Conservation (phyloP, 2,797 vertebrate genomes). For the Schizothorax lantsangensis region DNA sequence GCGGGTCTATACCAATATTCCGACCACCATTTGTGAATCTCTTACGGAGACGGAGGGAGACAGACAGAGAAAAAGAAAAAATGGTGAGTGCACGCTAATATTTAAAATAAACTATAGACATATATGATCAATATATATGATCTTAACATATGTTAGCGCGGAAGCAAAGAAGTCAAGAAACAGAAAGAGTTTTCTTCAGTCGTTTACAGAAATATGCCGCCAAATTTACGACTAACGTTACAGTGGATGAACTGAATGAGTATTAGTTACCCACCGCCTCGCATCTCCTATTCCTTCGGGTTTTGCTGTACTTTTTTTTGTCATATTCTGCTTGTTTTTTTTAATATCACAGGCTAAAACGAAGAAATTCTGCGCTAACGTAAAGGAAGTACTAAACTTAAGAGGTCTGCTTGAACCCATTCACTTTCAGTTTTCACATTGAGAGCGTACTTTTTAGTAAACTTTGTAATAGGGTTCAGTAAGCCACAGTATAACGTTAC, state of each 20-base stretch:
- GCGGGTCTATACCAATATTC: constrained; percentile 77
- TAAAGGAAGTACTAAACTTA: not conserved
- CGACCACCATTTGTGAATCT: constrained; percentile 63
- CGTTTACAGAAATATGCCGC: constrained; percentile 23
- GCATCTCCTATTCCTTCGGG: not conserved
- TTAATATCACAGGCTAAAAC: not conserved
- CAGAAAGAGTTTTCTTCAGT: not conserved
- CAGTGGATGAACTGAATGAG: constrained; percentile 24
- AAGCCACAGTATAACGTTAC: too few relatives aligned
- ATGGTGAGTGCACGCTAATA: constrained; percentile 61
- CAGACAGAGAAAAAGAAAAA: constrained; percentile 48
- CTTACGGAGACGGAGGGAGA: constrained; percentile 35
- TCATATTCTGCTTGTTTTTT: not conserved
- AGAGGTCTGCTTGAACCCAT: not conserved
- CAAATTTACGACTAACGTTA: constrained; percentile 1
- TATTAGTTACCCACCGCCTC: not conserved
- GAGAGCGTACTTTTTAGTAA: not conserved
- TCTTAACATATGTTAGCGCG: not conserved
- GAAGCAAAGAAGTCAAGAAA: not conserved
- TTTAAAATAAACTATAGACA: not conserved
- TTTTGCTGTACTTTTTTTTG: not conserved
- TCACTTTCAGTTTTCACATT: not conserved
- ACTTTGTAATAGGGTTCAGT: not conserved
- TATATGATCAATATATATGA: not conserved
- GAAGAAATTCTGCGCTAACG: not conserved